Conservation (phyloP, 1,140 invertebrate species). For the Cyrtorhinus lividipennis region DNA sequence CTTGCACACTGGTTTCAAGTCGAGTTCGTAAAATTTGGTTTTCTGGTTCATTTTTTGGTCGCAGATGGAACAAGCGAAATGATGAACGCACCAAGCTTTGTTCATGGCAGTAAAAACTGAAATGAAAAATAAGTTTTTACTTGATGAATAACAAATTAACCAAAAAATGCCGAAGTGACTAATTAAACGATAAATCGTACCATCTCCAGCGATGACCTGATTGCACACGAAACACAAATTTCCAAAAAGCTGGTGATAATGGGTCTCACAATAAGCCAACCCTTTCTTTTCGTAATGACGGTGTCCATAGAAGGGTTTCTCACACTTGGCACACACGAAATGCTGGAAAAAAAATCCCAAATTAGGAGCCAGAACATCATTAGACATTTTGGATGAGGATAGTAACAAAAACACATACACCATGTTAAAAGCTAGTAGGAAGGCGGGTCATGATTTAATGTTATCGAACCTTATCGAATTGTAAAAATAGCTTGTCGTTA, state of each 20-base stretch:
- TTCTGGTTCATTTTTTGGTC: slow-evolving; percentile 96
- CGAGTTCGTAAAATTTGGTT: slow-evolving; percentile 98
- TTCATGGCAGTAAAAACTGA: slow-evolving; percentile 95
- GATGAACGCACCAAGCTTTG: slow-evolving; percentile 99
- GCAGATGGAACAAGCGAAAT: slow-evolving; percentile 97
- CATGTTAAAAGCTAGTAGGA: too few relatives aligned
- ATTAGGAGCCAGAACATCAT: too few relatives aligned
- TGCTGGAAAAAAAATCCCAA: slow-evolving; percentile 45
- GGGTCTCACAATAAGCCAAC: slow-evolving; percentile 96
- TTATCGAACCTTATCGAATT: too few relatives aligned
- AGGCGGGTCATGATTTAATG: too few relatives aligned
- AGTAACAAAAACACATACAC: too few relatives aligned
- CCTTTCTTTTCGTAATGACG: slow-evolving; percentile 99
- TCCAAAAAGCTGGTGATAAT: slow-evolving; percentile 98
- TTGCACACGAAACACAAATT: slow-evolving; percentile 98
- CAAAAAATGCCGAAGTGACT: too few relatives aligned
- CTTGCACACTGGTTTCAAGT: slow-evolving; percentile 96
- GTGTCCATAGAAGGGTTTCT: slow-evolving; percentile 97
- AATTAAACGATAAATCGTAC: too few relatives aligned
- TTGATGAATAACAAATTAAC: background rate
- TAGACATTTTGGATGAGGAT: too few relatives aligned
- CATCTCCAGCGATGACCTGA: slow-evolving; percentile 93
- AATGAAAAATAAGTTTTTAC: slow-evolving; percentile 27
- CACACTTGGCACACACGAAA: slow-evolving; percentile 99
- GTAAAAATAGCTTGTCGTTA: too few relatives aligned